Percentiles rank a stretch among this genome's conserved stretches.
Conservation (phyloP, 2,113 vertebrate species). For the Pampusana beccarii region DNA sequence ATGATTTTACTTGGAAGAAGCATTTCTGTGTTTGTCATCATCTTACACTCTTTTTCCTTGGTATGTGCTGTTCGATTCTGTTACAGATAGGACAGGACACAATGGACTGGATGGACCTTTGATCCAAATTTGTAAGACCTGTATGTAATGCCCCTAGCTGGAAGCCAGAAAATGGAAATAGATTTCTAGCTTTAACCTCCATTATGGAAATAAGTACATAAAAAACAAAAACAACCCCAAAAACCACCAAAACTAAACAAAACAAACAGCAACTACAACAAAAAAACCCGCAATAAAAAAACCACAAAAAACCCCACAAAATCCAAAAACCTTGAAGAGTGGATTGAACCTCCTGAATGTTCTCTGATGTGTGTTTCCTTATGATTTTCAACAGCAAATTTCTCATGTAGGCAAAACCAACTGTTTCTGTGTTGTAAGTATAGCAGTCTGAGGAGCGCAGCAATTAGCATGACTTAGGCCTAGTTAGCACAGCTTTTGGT, state of each 20-base stretch:
- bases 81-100: not conserved
- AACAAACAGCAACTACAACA: no score
- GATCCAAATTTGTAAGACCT: not conserved
- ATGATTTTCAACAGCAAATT: not conserved
- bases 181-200: not conserved
- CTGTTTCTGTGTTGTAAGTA: not conserved
- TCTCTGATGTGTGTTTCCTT: not conserved
- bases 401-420: not conserved
- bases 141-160: not conserved
- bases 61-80: not conserved
- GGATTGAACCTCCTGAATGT: not conserved
- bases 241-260: no score
- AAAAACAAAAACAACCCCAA: no score
- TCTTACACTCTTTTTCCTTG: not conserved
- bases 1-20: not conserved
- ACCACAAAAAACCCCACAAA: no score
- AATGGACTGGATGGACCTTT: not conserved
- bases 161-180: not conserved
- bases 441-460: not conserved
- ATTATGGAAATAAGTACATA: not conserved
- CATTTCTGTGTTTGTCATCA: not conserved
- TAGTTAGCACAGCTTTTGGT: not conserved
- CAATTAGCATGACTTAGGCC: not conserved
- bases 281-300: no score
- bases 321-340: not conserved